Evolutionary conservation across 2,888 invertebrate species (phyloP), one percentile per base, ranked within the genome.

Genomic region (Catocala nupta): DNA sequence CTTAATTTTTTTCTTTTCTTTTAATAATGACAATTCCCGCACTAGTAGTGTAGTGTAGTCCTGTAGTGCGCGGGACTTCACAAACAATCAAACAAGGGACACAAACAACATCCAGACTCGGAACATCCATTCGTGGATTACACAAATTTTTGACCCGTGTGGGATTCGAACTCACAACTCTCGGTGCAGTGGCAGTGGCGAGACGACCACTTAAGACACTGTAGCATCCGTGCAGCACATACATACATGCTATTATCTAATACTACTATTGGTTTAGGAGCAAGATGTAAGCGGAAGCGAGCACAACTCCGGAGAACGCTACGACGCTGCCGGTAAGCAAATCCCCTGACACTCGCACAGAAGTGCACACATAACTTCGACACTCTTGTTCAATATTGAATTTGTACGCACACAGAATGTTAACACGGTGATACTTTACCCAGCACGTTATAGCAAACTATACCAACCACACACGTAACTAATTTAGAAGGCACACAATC

Each of bases 321-420:
- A 86, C 80, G 90, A 90, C 42, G 70, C 78, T 9, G 83, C 72
- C 65, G 92, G 93, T 92, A 86, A 90, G 90, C 50, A 1, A 16
- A 63, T 57, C 61, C 44, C 42, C 13, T 13, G 36, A 13, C 48
- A 52, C 45, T 57, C 58, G 34, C 50, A 63, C 66, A 63, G 52
- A 64, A 59, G 56, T 71, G 70, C 74, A 69, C 72, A 76, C 55
- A 68, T 43, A 60, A 77, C 61, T 71, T 71, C 59, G 48, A 77
- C 73, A 68, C 71, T 64, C 68, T 70, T 68, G 66, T 78, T 70
- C 42, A 70, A 78, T 70, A 71, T 72, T 75, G 50, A 64, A 68
- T 66, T 56, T 69, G 43, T 73, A 65, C 59, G 78, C 80, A 78
- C 83, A 78, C 68, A 70, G 65, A 71, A 77, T 75, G 73, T 70